Percentiles rank a stretch among this genome's conserved stretches.
phyloP scores from a whole-genome alignment of 2,888 invertebrate species.

The Brachyptera putata region DNA sequence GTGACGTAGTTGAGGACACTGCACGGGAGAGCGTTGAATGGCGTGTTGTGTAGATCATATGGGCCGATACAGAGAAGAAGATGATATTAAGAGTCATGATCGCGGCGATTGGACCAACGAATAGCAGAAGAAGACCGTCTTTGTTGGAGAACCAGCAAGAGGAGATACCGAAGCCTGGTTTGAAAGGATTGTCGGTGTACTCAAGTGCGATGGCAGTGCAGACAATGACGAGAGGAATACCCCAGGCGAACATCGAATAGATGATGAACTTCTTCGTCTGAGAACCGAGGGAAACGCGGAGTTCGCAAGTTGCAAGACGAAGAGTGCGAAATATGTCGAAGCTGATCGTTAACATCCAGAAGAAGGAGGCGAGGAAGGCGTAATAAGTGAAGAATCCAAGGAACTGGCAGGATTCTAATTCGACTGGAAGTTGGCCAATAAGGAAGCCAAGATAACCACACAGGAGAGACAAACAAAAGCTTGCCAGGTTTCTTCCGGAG shows the following conservation, averaged over 20 bases:
- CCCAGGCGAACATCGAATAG: constrained; percentile 47
- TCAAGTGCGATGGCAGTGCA: constrained; percentile 43
- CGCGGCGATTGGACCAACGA: constrained; percentile 47
- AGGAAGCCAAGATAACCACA: constrained; percentile 48
- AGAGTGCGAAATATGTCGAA: constrained; percentile 50
- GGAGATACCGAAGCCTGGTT: constrained; percentile 43
- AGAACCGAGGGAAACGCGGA: constrained; percentile 41
- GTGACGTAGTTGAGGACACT: constrained; percentile 24
- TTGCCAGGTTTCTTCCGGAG: constrained; percentile 51
- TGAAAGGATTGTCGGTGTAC: constrained; percentile 13
- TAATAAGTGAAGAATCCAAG: constrained; percentile 44
- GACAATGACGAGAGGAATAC: constrained; percentile 43
- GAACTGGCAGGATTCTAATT: neutral
- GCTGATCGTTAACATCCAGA: constrained; percentile 53
- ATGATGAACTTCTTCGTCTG: constrained; percentile 43
- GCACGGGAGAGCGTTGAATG: constrained; percentile 14
- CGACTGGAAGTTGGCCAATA: constrained; percentile 41
- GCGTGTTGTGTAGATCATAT: constrained; percentile 44
- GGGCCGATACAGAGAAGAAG: constrained; percentile 44
- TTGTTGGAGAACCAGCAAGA: constrained; percentile 48
- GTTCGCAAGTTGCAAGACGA: constrained; percentile 46
- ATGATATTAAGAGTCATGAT: constrained; percentile 45
- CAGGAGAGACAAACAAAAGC: constrained; percentile 48
- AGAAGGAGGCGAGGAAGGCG: constrained; percentile 50
- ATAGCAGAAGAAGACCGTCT: constrained; percentile 46